Percentiles rank a stretch among this genome's conserved stretches.
phyloP scores from a whole-genome alignment of 2,888 invertebrate genomes.

The Drosophila putrida region DNA sequence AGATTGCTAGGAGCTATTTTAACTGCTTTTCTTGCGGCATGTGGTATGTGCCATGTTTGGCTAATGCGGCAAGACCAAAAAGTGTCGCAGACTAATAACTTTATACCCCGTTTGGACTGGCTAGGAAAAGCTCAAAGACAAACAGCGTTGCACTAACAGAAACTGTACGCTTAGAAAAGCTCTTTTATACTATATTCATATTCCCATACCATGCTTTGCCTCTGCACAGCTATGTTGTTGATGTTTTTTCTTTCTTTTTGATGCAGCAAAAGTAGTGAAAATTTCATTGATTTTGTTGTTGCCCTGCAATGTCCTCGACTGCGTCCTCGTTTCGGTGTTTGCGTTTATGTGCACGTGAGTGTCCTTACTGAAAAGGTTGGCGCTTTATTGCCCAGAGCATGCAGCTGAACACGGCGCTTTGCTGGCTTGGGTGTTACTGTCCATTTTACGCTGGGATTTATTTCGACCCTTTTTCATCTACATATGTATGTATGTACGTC shows the following conservation, averaged over 20 bases:
- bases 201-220: constrained; percentile 7
- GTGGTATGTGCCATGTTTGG: constrained; percentile 36
- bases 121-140: constrained; percentile 58
- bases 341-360: constrained; percentile 28
- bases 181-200: neutral
- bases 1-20: constrained; percentile 40
- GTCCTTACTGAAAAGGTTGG: constrained; percentile 63
- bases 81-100: constrained; percentile 78
- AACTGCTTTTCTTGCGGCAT: constrained; percentile 3
- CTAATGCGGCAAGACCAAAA: constrained; percentile 62
- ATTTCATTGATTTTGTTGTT: constrained; percentile 76
- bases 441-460: constrained; percentile 69
- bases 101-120: constrained; percentile 40
- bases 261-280: constrained; percentile 75
- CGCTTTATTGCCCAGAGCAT: constrained; percentile 17
- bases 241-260: constrained; percentile 1
- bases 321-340: constrained; percentile 63
- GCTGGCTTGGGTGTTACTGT: constrained; percentile 47
- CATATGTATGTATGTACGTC: constrained; percentile 1
- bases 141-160: constrained; percentile 40
- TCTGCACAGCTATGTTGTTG: constrained; percentile 2
- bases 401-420: constrained; percentile 31
- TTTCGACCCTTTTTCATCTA: constrained; percentile 40
- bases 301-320: constrained; percentile 68
- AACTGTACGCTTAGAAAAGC: constrained; percentile 20